Base-by-base conservation (phyloP, 2,888 invertebrate species). In the Metalampra italica region DNA sequence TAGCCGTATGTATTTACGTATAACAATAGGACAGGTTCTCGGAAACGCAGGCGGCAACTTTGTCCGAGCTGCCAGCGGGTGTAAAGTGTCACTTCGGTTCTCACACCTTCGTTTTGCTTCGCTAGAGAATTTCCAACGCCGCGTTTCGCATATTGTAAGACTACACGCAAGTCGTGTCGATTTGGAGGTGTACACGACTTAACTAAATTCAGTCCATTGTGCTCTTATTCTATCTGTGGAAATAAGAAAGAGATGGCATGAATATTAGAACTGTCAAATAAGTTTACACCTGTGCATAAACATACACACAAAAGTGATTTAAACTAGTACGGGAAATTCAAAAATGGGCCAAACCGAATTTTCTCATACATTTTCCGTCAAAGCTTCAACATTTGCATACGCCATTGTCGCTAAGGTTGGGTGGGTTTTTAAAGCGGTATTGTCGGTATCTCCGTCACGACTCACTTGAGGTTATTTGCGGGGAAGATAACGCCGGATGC, bases 311-410 rank as follows among this genome's bases (percentile, higher is more conserved):
- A n/a, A n/a, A n/a, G n/a, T n/a, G n/a, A n/a, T n/a, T n/a, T 22
- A 22, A 22, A 22, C 5, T 22, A 2, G 3, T 5, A 22, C 22
- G 22, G 9, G 34, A 34, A 34, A 11, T 7, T 34, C 9, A 7
- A 34, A 2, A 34, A 34, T 11, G 9, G 34, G 34, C 34, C 3
- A 7, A 7, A 37, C 15, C 22, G 40, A 40, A 22, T 29, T 41
- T 41, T 41, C 41, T 11, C 29, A 32, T 11, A 29, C 14, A 32
- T 32, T 43, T 43, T 34, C 15, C 32, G 29, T 29, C 41, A n/a
- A 38, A 14, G n/a, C n/a, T 9, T 29, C 32, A 39, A n/a, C 43
- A 50, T 50, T 50, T 40, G 40, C 43, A 50, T 50, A 39, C 36
- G 46, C 40, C 50, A 50, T 46, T 50, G 43, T 50, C 13, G 14